Evolutionary conservation across 2,113 vertebrate genomes (phyloP).

Genomic region (Tyto alba): DNA sequence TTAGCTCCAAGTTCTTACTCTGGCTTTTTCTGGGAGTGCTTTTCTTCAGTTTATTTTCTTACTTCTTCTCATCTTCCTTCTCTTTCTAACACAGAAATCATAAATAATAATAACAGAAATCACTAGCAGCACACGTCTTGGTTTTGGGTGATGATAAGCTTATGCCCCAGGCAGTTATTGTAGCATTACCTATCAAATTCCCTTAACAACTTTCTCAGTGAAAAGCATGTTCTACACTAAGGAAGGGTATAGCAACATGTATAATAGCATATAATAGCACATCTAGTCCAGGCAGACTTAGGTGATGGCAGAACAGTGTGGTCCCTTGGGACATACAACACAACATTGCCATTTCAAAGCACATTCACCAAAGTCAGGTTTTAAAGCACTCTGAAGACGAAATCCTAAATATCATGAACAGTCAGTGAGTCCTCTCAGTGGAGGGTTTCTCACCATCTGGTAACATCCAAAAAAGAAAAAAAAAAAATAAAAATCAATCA

Average conservation of each 20-base stretch:
- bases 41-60: not conserved
- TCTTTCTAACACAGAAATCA: not conserved
- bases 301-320: not conserved
- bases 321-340: not conserved
- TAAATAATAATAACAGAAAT: not conserved
- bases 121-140: not conserved
- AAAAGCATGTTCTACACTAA: not conserved
- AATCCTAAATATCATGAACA: accelerated
- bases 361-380: not conserved
- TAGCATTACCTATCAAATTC: not conserved
- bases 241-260: not conserved
- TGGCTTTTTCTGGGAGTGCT: not conserved
- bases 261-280: not conserved
- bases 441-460: not conserved
- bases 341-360: not conserved
- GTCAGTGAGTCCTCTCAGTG: not conserved
- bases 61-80: not conserved
- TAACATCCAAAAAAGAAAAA: not conserved
- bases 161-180: not conserved
- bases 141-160: not conserved
- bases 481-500: too few relatives aligned
- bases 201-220: not conserved
- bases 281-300: not conserved
- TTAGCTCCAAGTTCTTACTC: not conserved
- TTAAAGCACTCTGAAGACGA: not conserved